These are phyloP conservation scores for Sycon ciliatum DNA, from an alignment of 37 sponge, comb jelly and placozoan genomes.

Conservation along the genomic window DNA sequence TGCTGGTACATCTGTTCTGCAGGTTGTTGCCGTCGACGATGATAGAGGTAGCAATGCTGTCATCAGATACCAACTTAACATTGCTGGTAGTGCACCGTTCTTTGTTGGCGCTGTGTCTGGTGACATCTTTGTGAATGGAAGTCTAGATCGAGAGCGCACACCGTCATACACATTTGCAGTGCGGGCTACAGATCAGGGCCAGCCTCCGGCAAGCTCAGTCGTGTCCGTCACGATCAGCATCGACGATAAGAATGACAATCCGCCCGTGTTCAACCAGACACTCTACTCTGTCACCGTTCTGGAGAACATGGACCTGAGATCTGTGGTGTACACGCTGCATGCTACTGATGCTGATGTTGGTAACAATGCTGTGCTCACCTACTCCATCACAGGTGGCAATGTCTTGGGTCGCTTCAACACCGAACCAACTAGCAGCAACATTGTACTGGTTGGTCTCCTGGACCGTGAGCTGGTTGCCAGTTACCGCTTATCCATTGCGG, in stretches of 20 bases:
- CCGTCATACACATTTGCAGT: conserved; percentile 29
- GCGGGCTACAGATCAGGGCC: conserved; percentile 37
- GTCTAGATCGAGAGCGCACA: conserved; percentile 55
- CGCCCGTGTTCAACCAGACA: conserved; percentile 31
- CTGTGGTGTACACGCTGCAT: neutral
- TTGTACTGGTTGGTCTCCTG: no score
- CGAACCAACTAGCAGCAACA: conserved; percentile 29
- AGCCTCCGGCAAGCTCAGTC: neutral
- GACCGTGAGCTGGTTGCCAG: no score
- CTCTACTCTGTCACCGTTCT: neutral
- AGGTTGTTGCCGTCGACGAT: conserved; percentile 2
- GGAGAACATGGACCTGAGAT: conserved; percentile 24
- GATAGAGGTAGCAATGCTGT: conserved; percentile 59
- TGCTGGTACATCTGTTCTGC: conserved; percentile 1
- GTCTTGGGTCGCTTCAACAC: conserved; percentile 27
- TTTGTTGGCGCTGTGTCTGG: conserved; percentile 52
- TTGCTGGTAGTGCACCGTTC: conserved; percentile 53
- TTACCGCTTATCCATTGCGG: no score
- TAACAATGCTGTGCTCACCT: conserved; percentile 37
- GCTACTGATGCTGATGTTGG: conserved; percentile 51
- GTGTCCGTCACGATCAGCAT: conserved; percentile 36
- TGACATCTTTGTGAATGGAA: no score
- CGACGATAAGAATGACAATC: conserved; percentile 55
- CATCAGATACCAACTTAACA: conserved; percentile 47
- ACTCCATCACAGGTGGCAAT: conserved; percentile 16